phyloP scores from a whole-genome alignment of 30 jellyfish, hydroid and myxozoan genomes.

The Aurelia aurita region DNA sequence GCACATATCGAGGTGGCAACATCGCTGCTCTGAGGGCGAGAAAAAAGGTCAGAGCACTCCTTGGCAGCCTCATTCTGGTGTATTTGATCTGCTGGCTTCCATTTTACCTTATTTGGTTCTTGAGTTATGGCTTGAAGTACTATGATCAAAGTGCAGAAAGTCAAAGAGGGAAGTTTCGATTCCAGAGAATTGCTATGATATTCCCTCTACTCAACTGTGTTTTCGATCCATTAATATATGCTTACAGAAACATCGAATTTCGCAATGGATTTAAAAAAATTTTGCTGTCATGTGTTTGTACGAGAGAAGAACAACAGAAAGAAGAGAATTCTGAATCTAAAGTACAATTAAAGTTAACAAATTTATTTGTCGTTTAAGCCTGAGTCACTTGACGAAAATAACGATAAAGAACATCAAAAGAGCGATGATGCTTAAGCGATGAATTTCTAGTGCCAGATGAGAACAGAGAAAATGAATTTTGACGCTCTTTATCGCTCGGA shows the following conservation, averaged over 20 bases:
- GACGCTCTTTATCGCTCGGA: too few relatives aligned
- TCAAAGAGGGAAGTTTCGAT: conserved; percentile 1
- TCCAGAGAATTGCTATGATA: conserved; percentile 6
- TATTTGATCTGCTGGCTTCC: conserved; percentile 9
- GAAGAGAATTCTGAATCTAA: too few relatives aligned
- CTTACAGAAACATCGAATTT: conserved; percentile 10
- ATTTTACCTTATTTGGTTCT: conserved; percentile 18
- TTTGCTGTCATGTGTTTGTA: too few relatives aligned
- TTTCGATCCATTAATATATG: conserved; percentile 22
- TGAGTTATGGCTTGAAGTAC: background rate
- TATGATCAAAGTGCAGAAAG: background rate
- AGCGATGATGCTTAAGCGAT: too few relatives aligned
- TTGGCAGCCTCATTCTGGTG: conserved; percentile 13
- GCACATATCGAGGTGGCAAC: background rate
- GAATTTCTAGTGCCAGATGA: too few relatives aligned
- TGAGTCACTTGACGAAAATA: too few relatives aligned
- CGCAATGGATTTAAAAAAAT: background rate
- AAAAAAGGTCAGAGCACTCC: conserved; percentile 12
- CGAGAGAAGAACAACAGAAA: too few relatives aligned
- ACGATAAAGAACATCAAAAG: too few relatives aligned
- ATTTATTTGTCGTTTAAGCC: too few relatives aligned
- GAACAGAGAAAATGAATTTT: too few relatives aligned
- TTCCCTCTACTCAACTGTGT: conserved; percentile 1
- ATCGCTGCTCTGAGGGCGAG: conserved; percentile 14
- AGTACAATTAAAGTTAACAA: too few relatives aligned